phyloP scores from a whole-genome alignment of 2,113 vertebrate genomes.

The Pangasianodon gigas region DNA sequence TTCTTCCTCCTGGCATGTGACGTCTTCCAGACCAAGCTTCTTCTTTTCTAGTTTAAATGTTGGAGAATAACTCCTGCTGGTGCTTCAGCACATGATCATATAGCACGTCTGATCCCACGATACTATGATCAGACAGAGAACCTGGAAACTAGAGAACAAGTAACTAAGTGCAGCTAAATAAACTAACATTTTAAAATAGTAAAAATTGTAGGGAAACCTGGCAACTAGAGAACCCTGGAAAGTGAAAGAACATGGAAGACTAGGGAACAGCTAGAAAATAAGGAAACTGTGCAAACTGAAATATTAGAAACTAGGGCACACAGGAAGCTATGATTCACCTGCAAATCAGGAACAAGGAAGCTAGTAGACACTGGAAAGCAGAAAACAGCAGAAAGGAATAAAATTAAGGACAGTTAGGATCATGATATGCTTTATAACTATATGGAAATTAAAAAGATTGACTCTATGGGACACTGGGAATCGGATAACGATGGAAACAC shows the following conservation, averaged over 20 bases:
- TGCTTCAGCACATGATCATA: not conserved
- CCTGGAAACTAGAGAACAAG: not conserved
- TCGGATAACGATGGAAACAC: not conserved
- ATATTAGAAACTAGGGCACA: not conserved
- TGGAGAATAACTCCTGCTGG: not conserved
- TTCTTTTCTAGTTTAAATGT: not conserved
- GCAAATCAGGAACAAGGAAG: no score
- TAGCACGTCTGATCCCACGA: not conserved
- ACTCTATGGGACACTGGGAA: not conserved
- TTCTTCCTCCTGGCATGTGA: not conserved
- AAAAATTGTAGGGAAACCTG: not conserved
- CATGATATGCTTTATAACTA: not conserved
- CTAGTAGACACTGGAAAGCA: no score
- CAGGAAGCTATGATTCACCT: no score
- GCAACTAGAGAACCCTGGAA: not conserved
- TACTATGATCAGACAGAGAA: not conserved
- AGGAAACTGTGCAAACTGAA: not conserved
- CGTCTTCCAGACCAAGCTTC: not conserved
- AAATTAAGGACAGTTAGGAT: not conserved
- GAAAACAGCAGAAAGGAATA: no score
- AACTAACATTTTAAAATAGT: no score
- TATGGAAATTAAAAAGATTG: not conserved
- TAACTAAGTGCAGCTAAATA: not conserved
- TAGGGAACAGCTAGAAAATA: not conserved
- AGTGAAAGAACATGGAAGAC: not conserved